Base-by-base conservation (phyloP, 2,888 invertebrate species). In the Drosophila tanythrix region DNA sequence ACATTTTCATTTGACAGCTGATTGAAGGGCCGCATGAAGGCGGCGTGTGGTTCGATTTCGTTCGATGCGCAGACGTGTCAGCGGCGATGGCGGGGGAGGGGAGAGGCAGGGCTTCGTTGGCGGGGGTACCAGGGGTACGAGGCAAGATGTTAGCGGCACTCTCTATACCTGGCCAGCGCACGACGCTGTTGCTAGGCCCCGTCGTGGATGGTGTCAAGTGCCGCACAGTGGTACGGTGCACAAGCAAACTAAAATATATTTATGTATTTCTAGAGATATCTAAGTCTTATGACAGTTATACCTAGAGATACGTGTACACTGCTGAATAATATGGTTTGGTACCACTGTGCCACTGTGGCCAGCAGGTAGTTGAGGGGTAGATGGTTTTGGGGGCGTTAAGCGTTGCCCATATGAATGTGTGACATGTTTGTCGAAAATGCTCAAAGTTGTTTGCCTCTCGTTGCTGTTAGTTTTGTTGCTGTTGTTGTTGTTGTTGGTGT, bases 1-100 rank as follows among this genome's bases (percentile, higher is more conserved):
- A 87, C 87, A 90, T 87, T 87, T 87, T 90, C 90, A 87, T 90
- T 90, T 87, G 87, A 87, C 87, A 87, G 90, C 89, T 87, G 87
- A 90, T 90, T 90, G 90, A 87, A 90, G 87, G 88, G 89, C 84
- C 83, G 61, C 79, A 74, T 65, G 78, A 64, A 66, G 69, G 69
- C 48, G 31, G n/a, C 55, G 70, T 79, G 70, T 67, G 85, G 72
- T 82, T 89, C 83, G 82, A 84, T 89, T 89, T 70, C 73, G 85
- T 76, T 89, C 82, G 82, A 87, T 81, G 86, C 66, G 68, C 66
- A 21, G 55, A 38, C n/a, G 43, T 36, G 38, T 50, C 27, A 33
- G 11, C n/a, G 38, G 13, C 3, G n/a, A 29, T 5, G 27, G 38
- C 36, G 10, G 11, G 13, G 25, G 3, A 1, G 8, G 1, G 7